Percentiles rank a stretch among this genome's conserved stretches.
Conservation (phyloP, 2,888 invertebrate species). For the Caenorhabditis japonica region DNA sequence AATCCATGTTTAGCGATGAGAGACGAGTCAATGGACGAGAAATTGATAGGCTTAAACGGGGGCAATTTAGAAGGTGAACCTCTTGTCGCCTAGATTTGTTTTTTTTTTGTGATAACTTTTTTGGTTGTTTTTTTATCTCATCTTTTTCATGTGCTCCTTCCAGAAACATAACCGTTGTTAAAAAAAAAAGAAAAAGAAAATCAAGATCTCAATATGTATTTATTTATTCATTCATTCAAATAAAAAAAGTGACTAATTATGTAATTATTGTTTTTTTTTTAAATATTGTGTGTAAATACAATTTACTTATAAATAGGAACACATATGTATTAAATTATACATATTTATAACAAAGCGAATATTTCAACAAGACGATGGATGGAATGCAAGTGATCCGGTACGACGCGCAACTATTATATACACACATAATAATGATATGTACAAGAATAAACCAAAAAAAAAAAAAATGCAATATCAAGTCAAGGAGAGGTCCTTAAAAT, state of each 20-base stretch:
- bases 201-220: slow-evolving; percentile 34
- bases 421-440: slow-evolving; percentile 18
- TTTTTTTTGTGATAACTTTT: slow-evolving; percentile 10
- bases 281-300: too few relatives aligned
- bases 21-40: slow-evolving; percentile 53
- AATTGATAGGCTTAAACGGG: slow-evolving; percentile 33
- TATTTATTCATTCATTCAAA: slow-evolving; percentile 3
- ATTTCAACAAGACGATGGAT: slow-evolving; percentile 40
- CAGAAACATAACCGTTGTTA: slow-evolving; percentile 19
- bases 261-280: too few relatives aligned
- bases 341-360: too few relatives aligned
- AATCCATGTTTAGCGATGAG: slow-evolving; percentile 47
- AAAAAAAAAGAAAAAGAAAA: slow-evolving; percentile 2
- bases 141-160: too few relatives aligned
- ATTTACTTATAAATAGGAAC: too few relatives aligned
- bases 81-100: slow-evolving; percentile 22
- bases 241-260: too few relatives aligned
- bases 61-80: slow-evolving; percentile 36
- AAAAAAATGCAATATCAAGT: not conserved
- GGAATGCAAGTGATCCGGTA: slow-evolving; percentile 6
- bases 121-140: too few relatives aligned
- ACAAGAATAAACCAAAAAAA: slow-evolving; percentile 1
- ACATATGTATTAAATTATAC: too few relatives aligned
- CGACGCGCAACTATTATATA: slow-evolving; percentile 12
- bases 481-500: too few relatives aligned